Conservation (phyloP, 2,113 vertebrate genomes). For the Pseudorectes ferrugineus region DNA sequence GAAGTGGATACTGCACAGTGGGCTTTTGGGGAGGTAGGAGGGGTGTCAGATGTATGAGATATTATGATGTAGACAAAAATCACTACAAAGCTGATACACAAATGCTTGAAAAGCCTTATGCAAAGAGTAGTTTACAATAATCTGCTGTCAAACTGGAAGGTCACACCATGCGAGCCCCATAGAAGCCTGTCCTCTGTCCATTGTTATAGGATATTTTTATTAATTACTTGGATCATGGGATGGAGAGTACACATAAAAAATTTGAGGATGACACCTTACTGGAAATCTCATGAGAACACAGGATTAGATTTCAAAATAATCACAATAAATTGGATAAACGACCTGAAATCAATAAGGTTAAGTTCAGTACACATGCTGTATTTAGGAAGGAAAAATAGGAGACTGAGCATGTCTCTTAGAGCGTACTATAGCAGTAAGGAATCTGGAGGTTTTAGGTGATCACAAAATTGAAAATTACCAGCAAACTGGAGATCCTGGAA, state of each 20-base stretch:
- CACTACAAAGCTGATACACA: neutral
- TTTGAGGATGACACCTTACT: neutral
- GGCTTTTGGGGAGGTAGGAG: neutral
- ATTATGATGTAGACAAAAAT: neutral
- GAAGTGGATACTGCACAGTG: neutral
- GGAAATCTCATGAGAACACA: neutral
- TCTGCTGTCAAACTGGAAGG: neutral
- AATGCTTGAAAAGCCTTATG: neutral
- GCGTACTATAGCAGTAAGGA: neutral
- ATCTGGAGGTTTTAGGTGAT: neutral
- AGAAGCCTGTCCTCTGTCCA: neutral
- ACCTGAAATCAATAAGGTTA: constrained; percentile 12
- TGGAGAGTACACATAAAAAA: neutral
- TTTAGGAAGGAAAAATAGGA: neutral
- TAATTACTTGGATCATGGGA: neutral
- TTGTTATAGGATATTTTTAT: neutral
- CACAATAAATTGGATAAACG: neutral
- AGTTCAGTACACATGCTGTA: neutral
- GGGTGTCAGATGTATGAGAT: neutral
- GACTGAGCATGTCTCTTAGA: neutral
- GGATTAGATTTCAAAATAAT: neutral
- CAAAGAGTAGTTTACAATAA: neutral
- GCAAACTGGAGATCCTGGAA: neutral
- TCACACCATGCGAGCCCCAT: neutral
- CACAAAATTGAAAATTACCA: neutral